A percentile compares a stretch with the other conserved stretches of the same genome.
These are phyloP conservation scores for Coenonympha arcania DNA, from an alignment of 2,888 invertebrate genomes.

Conservation along the genomic window DNA sequence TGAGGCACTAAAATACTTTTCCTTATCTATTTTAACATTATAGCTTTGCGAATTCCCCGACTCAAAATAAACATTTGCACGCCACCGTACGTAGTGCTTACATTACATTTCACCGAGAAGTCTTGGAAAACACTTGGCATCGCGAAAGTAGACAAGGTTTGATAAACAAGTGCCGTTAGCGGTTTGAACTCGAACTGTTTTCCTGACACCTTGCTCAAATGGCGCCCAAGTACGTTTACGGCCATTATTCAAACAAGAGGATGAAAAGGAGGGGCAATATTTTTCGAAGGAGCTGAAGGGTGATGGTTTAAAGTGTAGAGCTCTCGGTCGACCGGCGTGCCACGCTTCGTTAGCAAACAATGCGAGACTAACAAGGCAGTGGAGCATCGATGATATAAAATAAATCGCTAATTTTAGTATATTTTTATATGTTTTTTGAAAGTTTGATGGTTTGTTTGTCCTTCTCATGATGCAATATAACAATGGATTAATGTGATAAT, in stretches of 20 bases:
- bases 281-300: slow-evolving; percentile 67
- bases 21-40: no score
- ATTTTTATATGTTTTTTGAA: no score
- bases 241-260: slow-evolving; percentile 73
- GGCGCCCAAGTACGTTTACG: slow-evolving; percentile 67
- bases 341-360: slow-evolving; percentile 72
- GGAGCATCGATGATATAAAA: slow-evolving; percentile 33
- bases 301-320: slow-evolving; percentile 73
- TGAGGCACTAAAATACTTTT: no score
- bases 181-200: slow-evolving; percentile 64
- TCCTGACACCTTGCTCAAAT: slow-evolving; percentile 68
- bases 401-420: neutral
- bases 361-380: slow-evolving; percentile 41
- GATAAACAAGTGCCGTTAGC: slow-evolving; percentile 70
- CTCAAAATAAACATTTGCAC: slow-evolving; percentile 40
- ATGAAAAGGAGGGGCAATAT: slow-evolving; percentile 73
- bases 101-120: slow-evolving; percentile 64
- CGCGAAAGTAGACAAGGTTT: slow-evolving; percentile 63
- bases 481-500: no score
- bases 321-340: slow-evolving; percentile 55
- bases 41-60: neutral
- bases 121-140: slow-evolving; percentile 63
- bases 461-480: no score
- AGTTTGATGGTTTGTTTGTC: no score
- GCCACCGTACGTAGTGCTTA: slow-evolving; percentile 60